A percentile compares a stretch with the other conserved stretches of the same genome.
Conservation (phyloP, 1,140 invertebrate genomes). For the Laupala kohalensis region DNA sequence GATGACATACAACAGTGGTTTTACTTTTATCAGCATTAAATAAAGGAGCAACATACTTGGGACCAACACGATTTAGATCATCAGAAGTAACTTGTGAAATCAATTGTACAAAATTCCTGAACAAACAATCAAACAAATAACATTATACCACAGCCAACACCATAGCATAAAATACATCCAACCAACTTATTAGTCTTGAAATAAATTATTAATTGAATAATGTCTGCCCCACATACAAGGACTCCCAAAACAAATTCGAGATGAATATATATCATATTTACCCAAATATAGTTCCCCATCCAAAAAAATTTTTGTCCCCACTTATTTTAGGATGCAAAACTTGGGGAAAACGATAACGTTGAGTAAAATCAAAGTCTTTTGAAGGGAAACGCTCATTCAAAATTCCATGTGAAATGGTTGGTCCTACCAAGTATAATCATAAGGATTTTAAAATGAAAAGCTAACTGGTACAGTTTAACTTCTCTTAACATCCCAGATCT, state of each 20-base stretch:
- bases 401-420: too few species aligned
- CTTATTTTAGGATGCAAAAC: not conserved
- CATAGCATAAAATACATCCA: slow-evolving; percentile 1
- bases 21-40: slow-evolving; percentile 43
- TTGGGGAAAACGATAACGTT: too few species aligned
- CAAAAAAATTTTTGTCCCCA: not conserved
- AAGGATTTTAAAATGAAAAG: too few species aligned
- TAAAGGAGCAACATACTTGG: slow-evolving; percentile 51
- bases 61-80: slow-evolving; percentile 49
- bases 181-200: too few species aligned
- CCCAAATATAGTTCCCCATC: not conserved
- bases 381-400: too few species aligned
- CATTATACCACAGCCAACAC: not conserved
- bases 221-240: too few species aligned
- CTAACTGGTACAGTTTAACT: too few species aligned
- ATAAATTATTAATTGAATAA: too few species aligned
- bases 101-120: slow-evolving; percentile 46
- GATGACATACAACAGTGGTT: slow-evolving; percentile 58
- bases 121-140: slow-evolving; percentile 14
- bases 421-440: too few species aligned
- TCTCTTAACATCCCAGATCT: too few species aligned
- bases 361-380: too few species aligned
- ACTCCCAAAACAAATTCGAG: not conserved
- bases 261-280: not conserved
- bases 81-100: slow-evolving; percentile 50